Evolutionary conservation across 2,888 invertebrate genomes (phyloP).

Genomic region (Chalcis sispes): DNA sequence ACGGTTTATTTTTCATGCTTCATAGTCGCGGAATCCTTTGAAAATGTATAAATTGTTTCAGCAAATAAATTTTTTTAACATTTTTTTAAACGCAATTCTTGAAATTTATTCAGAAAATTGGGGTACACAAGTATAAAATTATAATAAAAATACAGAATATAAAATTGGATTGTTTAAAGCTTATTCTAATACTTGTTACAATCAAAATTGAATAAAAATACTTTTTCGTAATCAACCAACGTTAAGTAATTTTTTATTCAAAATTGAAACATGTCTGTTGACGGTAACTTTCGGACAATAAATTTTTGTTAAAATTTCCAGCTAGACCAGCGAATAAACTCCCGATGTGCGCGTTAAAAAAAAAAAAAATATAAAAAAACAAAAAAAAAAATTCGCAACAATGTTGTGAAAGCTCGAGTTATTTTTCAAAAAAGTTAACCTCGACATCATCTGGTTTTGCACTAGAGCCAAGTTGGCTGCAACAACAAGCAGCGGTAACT

Average conservation of each 20-base stretch:
- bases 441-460: constrained; percentile 39
- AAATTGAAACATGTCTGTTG: too few relatives aligned
- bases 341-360: not conserved
- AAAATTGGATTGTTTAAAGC: not conserved
- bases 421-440: constrained; percentile 20
- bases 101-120: too few relatives aligned
- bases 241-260: too few relatives aligned
- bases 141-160: not conserved
- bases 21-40: too few relatives aligned
- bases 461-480: constrained; percentile 5
- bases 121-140: too few relatives aligned
- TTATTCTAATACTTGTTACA: not conserved
- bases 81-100: too few relatives aligned
- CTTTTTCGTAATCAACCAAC: too few relatives aligned
- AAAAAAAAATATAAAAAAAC: not conserved
- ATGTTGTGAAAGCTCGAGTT: constrained; percentile 23
- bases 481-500: not conserved
- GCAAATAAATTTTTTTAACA: too few relatives aligned
- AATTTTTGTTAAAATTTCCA: not conserved
- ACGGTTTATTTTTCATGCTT: too few relatives aligned
- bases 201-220: not conserved
- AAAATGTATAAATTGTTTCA: too few relatives aligned
- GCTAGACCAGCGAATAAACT: constrained; percentile 7
- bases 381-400: not conserved
- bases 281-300: too few relatives aligned